A percentile compares a stretch with the other conserved stretches of the same genome.
phyloP scores from a whole-genome alignment of 2,888 invertebrate genomes.

The Imbricaverruca yamaguchii region DNA sequence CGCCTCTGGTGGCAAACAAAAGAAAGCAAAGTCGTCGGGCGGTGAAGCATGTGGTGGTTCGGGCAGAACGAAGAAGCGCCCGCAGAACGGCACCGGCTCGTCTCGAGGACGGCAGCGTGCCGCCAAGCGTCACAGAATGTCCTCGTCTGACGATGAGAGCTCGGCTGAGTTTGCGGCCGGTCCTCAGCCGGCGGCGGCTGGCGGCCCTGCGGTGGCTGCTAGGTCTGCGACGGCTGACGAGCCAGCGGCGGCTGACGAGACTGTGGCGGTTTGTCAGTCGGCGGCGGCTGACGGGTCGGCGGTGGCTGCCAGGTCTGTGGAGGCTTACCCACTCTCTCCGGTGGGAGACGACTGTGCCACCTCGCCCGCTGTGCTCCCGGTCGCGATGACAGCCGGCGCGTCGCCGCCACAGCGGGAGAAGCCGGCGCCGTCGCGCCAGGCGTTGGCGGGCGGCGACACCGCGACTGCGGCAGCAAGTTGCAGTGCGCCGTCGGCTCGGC shows the following conservation, averaged over 20 bases:
- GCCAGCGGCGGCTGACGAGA: not conserved
- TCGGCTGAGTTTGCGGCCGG: not conserved
- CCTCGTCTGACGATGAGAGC: not conserved
- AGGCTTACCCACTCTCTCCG: not conserved
- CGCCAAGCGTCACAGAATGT: not conserved
- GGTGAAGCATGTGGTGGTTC: not conserved
- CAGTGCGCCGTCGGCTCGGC: not conserved
- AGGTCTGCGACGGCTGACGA: no score
- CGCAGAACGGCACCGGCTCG: not conserved
- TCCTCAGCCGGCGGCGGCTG: no score
- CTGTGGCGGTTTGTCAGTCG: not conserved
- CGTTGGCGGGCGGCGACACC: not conserved
- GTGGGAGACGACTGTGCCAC: no score
- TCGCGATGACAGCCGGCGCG: no score
- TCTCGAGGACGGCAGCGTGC: not conserved
- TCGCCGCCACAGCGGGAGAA: not conserved
- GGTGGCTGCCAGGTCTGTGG: not conserved
- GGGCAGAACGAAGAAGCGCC: no score
- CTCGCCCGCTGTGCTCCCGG: no score
- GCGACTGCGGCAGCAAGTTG: not conserved
- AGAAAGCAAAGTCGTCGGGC: not conserved
- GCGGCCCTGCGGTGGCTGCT: no score
- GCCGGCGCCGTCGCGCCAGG: not conserved
- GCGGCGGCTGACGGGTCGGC: not conserved
- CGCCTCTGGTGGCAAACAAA: not conserved